phyloP scores from a whole-genome alignment of 1,140 invertebrate species.

The Euwallacea similis region DNA sequence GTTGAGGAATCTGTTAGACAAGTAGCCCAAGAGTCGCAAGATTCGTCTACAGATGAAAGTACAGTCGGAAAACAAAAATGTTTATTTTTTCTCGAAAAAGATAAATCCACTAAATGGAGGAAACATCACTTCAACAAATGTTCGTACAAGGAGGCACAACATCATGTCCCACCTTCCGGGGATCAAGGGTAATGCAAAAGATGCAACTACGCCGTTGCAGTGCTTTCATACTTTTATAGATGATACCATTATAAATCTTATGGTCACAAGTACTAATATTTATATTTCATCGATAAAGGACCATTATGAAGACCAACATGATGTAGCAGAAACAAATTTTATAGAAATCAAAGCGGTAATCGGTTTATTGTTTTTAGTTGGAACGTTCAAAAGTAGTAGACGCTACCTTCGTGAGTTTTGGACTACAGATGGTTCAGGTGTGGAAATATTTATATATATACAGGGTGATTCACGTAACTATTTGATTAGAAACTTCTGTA shows the following conservation, averaged over 20 bases:
- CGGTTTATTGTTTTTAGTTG: slow-evolving; percentile 24
- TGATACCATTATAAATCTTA: slow-evolving; percentile 6
- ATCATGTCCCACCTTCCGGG: slow-evolving; percentile 22
- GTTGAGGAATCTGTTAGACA: too few species aligned
- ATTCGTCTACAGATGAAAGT: too few species aligned
- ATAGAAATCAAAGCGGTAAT: slow-evolving; percentile 26
- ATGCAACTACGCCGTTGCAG: slow-evolving; percentile 4
- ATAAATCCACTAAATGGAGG: too few species aligned
- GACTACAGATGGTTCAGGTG: slow-evolving; percentile 41
- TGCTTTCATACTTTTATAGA: slow-evolving; percentile 5
- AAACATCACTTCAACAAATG: too few species aligned
- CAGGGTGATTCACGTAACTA: too few species aligned
- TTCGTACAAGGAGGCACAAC: slow-evolving; percentile 1
- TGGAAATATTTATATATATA: too few species aligned
- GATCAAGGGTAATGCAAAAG: slow-evolving; percentile 13
- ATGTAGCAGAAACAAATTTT: slow-evolving; percentile 1
- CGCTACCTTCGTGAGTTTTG: slow-evolving; percentile 41
- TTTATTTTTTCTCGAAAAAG: too few species aligned
- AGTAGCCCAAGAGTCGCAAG: too few species aligned
- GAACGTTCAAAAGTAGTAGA: slow-evolving; percentile 6
- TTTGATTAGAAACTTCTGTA: too few species aligned
- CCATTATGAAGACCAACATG: slow-evolving; percentile 9
- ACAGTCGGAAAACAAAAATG: too few species aligned
- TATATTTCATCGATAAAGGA: background rate
- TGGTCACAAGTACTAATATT: slow-evolving; percentile 16